Base-by-base conservation (phyloP, 2,113 vertebrate genomes). In the Neopipo cinnamomea region DNA sequence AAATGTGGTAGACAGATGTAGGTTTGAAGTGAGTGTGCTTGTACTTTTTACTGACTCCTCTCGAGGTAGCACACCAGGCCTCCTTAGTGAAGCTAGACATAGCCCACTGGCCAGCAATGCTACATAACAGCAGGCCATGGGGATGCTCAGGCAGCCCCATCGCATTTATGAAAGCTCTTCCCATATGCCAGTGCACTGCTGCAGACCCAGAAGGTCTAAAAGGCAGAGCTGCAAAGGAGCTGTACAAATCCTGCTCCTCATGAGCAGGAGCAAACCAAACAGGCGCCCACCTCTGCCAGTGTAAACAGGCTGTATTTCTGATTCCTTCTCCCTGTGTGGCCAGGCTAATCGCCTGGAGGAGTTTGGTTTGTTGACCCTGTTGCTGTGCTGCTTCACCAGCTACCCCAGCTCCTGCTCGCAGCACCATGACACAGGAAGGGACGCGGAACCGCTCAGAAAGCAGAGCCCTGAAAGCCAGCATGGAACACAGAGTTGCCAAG, bases 291-390 rank as follows among this genome's bases (percentile, higher is more conserved):
- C 16, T 39, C n/a, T 49, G 55, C 14, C 33, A 35, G 27, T 8
- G 22, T 16, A 21, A 63, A 47, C 0, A 4, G 59, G 14, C 42
- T 77, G 44, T 11, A 2, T 41, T 90, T 72, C 72, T 77, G 47
- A 52, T 17, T 83, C 27, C 31, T 14, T 28, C 28, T 71, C 10
- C 46, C 47, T 55, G 22, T 3, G 2, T n/a, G 28, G 25, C 55
- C 1, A 0, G 10, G 37, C 30, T 73, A 12, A 49, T 42, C 4
- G 0, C 58, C 11, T 1, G 2, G 72, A 52, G 65, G 49, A 85
- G 55, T 44, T 66, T 59, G 62, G 41, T 87, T 89, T 90, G 90
- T 71, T 77, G 90, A 23, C 7, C 24, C 47, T 41, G 63, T 90
- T 92, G 78, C 82, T 86, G 79, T 44, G 65, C 31, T 66, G 49